These are phyloP conservation scores for Ovibos moschatus DNA, from an alignment of 2,113 vertebrate genomes.

Conservation along the genomic window DNA sequence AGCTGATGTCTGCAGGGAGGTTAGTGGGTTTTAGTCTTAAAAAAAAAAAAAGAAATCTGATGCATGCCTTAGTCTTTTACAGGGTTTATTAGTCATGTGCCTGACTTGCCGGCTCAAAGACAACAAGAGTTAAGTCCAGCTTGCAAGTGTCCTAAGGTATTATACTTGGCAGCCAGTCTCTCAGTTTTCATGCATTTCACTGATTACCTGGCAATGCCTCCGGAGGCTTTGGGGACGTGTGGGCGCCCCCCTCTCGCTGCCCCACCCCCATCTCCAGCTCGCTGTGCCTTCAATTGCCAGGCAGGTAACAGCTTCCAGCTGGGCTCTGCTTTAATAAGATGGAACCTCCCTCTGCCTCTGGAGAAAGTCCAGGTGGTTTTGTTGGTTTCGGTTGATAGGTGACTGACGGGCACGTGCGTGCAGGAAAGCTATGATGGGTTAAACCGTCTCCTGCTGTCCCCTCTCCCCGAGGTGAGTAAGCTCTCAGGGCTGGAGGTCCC, in stretches of 20 bases:
- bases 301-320: neutral
- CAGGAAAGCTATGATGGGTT: neutral
- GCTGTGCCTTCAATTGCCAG: fast-evolving
- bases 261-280: neutral
- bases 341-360: neutral
- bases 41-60: neutral
- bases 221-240: neutral
- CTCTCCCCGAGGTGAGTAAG: neutral
- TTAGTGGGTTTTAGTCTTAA: neutral
- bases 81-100: constrained; percentile 73
- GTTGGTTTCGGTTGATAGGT: neutral
- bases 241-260: fast-evolving
- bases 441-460: fast-evolving
- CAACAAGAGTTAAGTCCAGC: constrained; percentile 57
- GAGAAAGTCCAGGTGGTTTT: neutral
- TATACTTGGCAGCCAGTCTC: constrained; percentile 57
- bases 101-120: constrained; percentile 40
- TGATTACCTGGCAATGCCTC: constrained; percentile 62
- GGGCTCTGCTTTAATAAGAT: neutral
- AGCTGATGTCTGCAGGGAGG: neutral
- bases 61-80: neutral
- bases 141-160: constrained; percentile 63
- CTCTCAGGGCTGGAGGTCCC: neutral
- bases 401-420: neutral
- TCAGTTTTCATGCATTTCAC: constrained; percentile 71